Evolutionary conservation across 2,113 vertebrate species (phyloP).

Genomic region (Perca fluviatilis): DNA sequence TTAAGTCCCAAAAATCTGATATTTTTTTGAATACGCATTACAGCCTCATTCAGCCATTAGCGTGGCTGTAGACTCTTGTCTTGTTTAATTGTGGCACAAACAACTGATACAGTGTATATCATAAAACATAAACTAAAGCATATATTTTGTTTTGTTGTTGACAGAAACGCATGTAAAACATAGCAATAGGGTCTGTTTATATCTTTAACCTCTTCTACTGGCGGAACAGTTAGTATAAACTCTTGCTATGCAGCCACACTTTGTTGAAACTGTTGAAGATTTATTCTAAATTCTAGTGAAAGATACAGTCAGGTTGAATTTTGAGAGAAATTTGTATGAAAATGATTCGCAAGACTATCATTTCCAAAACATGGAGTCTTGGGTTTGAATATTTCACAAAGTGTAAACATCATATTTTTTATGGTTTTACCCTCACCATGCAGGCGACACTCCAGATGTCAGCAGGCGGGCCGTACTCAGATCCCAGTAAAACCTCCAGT

Average conservation of each 20-base stretch:
- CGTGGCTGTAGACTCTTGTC: too few species aligned
- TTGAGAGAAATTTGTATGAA: background rate
- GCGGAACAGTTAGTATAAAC: background rate
- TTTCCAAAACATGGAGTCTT: background rate
- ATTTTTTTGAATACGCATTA: too few species aligned
- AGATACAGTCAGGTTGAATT: background rate
- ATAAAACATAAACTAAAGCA: too few species aligned
- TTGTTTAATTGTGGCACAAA: background rate
- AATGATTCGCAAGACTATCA: background rate
- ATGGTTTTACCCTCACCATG: slow-evolving; percentile 82
- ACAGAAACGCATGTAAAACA: too few species aligned
- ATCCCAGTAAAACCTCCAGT: slow-evolving; percentile 89
- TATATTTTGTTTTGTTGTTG: too few species aligned
- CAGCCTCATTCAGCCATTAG: too few species aligned
- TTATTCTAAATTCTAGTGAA: background rate
- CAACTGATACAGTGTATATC: too few species aligned
- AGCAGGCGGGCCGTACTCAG: slow-evolving; percentile 87
- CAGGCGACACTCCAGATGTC: slow-evolving; percentile 92
- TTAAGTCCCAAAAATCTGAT: too few species aligned
- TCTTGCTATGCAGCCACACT: too few species aligned
- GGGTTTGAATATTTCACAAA: background rate
- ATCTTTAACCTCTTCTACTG: background rate
- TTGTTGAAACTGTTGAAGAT: background rate
- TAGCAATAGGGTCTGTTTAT: too few species aligned
- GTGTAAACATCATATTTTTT: background rate